Base-by-base conservation (phyloP, 2,888 invertebrate species). In the Agrenia bidenticulata region DNA sequence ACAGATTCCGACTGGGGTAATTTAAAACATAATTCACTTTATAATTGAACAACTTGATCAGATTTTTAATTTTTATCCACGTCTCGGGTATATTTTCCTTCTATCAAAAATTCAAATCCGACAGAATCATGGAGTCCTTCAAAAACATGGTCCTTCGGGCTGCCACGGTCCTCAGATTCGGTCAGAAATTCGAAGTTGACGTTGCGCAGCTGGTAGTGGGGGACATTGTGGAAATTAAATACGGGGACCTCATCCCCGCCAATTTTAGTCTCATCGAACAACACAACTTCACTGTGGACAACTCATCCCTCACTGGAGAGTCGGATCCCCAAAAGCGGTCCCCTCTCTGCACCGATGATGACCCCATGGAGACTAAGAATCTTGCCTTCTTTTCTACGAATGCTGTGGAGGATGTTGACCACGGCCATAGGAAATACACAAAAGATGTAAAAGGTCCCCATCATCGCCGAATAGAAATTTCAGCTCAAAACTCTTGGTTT, bases 1-100 rank as follows among this genome's bases (percentile, higher is more conserved):
- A 94, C 95, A 82, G 92, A 96, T 84, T 92, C 94, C 78, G 93
- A 94, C 85, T 92, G 89, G 85, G 96, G n/a, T n/a, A n/a, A n/a
- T n/a, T n/a, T n/a, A n/a, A n/a, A n/a, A n/a, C n/a, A n/a, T n/a
- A n/a, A n/a, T n/a, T n/a, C n/a, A n/a, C n/a, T n/a, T n/a, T n/a
- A n/a, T n/a, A n/a, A n/a, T n/a, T n/a, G n/a, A n/a, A n/a, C n/a
- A n/a, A n/a, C n/a, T n/a, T n/a, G n/a, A n/a, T n/a, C n/a, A n/a
- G n/a, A n/a, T n/a, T n/a, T n/a, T n/a, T n/a, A n/a, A n/a, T n/a
- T n/a, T n/a, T n/a, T n/a, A n/a, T 76, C 0, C n/a, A 67, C 57
- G 76, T 83, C 1, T 85, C 85, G 1, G 85, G 85, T 0, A 70
- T 83, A 0, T 85, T 85, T 76, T 85, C 83, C 0, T 85, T 83